Evolutionary conservation across 2,888 invertebrate genomes (phyloP).

Genomic region (Cryptocheilus praepositus): DNA sequence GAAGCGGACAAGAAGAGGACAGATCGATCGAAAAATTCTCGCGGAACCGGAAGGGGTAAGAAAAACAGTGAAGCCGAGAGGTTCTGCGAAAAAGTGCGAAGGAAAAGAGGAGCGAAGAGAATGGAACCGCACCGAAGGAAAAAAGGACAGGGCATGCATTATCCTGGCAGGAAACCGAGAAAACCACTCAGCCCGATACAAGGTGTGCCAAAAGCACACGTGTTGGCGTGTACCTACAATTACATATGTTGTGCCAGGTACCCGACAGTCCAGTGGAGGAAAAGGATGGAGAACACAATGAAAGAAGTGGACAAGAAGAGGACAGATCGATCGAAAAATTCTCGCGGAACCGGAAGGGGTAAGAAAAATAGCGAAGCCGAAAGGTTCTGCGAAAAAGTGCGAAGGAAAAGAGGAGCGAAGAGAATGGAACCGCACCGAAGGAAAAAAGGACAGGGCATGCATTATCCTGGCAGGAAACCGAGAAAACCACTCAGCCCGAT

Average conservation of each 20-base stretch:
- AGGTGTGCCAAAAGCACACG: conserved; percentile 4
- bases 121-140: background rate
- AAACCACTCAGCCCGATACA: conserved; percentile 7
- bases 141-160: conserved; percentile 6
- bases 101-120: background rate
- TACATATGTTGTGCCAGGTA: too few relatives aligned
- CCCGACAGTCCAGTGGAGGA: too few relatives aligned
- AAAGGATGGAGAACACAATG: background rate
- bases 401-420: background rate
- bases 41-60: background rate
- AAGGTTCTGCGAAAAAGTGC: background rate
- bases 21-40: too few relatives aligned
- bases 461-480: conserved; percentile 27
- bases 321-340: too few relatives aligned
- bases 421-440: background rate
- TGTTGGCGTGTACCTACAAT: too few relatives aligned
- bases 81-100: too few relatives aligned
- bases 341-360: background rate
- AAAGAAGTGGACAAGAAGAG: too few relatives aligned
- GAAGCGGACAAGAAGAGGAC: too few relatives aligned
- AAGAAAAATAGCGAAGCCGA: background rate
- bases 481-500: conserved; percentile 8
- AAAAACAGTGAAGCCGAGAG: too few relatives aligned
- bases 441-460: background rate
- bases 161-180: conserved; percentile 26